Evolutionary conservation across 2,888 invertebrate species (phyloP).

Genomic region (Tanytarsus gracilentus): DNA sequence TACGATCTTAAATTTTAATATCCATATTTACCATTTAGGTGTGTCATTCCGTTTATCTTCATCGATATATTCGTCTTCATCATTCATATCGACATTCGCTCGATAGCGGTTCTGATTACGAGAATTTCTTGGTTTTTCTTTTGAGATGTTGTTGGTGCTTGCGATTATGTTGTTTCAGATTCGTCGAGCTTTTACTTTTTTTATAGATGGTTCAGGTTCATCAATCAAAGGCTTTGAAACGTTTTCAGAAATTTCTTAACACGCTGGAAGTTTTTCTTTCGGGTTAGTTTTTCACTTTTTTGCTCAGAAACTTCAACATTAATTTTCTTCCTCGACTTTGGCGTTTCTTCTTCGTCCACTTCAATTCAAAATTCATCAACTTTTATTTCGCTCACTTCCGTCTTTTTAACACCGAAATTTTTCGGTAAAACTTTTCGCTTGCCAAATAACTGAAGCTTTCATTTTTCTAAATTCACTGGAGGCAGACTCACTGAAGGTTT

Average conservation of each 20-base stretch:
- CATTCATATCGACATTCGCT: conserved; percentile 37
- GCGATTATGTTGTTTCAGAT: background rate
- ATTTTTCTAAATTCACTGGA: conserved; percentile 48
- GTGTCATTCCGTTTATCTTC: conserved; percentile 63
- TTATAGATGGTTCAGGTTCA: too few relatives aligned
- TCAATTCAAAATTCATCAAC: background rate
- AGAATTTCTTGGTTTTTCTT: background rate
- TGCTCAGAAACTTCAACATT: background rate
- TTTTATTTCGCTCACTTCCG: background rate
- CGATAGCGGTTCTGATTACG: conserved; percentile 35
- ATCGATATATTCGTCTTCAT: conserved; percentile 45
- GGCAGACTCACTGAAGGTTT: conserved; percentile 50
- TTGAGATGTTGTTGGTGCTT: background rate
- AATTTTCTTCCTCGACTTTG: background rate
- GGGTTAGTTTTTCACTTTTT: too few relatives aligned
- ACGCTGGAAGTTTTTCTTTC: too few relatives aligned
- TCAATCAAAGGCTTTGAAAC: too few relatives aligned
- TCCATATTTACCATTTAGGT: conserved; percentile 66
- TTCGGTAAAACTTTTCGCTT: background rate
- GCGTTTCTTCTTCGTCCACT: conserved; percentile 10
- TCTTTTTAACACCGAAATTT: background rate
- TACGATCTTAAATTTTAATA: conserved; percentile 46
- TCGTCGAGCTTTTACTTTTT: too few relatives aligned
- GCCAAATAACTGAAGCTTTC: conserved; percentile 5
- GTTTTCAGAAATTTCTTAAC: too few relatives aligned